Base-by-base conservation (phyloP, 1,140 invertebrate species). In the Cephus cinctus region DNA sequence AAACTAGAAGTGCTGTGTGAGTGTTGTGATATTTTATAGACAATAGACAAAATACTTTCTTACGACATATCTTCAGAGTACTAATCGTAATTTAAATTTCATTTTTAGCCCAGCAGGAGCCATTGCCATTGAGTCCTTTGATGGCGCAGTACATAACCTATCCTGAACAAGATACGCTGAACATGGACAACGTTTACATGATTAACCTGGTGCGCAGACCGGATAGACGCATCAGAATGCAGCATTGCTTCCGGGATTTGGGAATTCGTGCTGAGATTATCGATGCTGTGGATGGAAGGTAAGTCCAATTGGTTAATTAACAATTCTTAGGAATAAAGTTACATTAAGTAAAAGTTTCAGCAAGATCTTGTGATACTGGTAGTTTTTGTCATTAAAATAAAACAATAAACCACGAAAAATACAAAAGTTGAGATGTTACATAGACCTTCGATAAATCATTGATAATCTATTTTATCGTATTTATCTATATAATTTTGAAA, bases 201-300 rank as follows among this genome's bases (percentile, higher is more conserved):
- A 97, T 98, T 11, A 98, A 98, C 75, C 75, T 98, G 34, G 71
- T 83, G 38, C 75, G 96, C 53, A 77, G 96, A 53, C 80, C 84
- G 1, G 90, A 96, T 57, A 77, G 94, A 55, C 75, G 87, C 20
- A 51, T 73, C 4, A 81, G 90, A 65, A 98, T 98, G 94, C 55
- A 82, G 34, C 59, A 77, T 18, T 85, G 85, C 43, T 88, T 98
- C 39, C 71, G 86, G 14, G 86, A 91, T 61, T 73, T 98, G 0
- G 91, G 92, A 2, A 78, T 98, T 53, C 73, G 87, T 15, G 86
- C 81, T 2, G 83, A 85, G 38, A 69, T 84, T 43, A 67, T 94
- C 5, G 78, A 89, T 51, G 96, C 96, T 15, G 83, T 96, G 5
- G 96, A 98, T 81, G 96, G 95, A 60, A 87, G 84, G 87, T 92